Conservation (phyloP, 1,140 invertebrate genomes). For the Drosophila truncata region DNA sequence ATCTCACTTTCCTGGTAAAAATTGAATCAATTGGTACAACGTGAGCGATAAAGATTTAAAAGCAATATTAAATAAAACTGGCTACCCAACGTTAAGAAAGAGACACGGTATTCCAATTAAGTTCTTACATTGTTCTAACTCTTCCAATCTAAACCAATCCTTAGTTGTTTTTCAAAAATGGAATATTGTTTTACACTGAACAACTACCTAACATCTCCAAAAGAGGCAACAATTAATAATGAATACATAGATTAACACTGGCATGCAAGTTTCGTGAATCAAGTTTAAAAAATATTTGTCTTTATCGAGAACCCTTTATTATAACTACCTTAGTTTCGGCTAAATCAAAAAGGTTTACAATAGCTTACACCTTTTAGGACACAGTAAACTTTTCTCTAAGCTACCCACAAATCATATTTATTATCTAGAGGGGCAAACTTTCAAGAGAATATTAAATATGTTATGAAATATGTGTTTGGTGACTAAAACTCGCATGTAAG, state of each 20-base stretch:
- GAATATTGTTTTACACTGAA: constrained; percentile 54
- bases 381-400: constrained; percentile 22
- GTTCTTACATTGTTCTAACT: constrained; percentile 22
- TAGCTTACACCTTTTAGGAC: constrained; percentile 22
- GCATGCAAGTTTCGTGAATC: constrained; percentile 70
- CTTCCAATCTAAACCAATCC: constrained; percentile 67
- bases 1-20: constrained; percentile 76
- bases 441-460: constrained; percentile 12
- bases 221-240: constrained; percentile 41
- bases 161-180: constrained; percentile 34
- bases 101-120: constrained; percentile 20
- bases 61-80: constrained; percentile 78
- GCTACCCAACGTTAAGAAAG: constrained; percentile 52
- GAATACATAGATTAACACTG: constrained; percentile 48
- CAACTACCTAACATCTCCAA: constrained; percentile 51
- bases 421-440: constrained; percentile 31
- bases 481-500: constrained; percentile 17
- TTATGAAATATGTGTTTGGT: constrained; percentile 51
- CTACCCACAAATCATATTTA: constrained; percentile 21
- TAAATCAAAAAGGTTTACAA: constrained; percentile 29
- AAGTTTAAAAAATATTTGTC: constrained; percentile 69
- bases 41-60: constrained; percentile 41
- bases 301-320: constrained; percentile 39
- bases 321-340: constrained; percentile 46
- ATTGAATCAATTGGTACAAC: constrained; percentile 52